phyloP scores from a whole-genome alignment of 2,797 vertebrate genomes.

The Melanotaenia trifasciata region DNA sequence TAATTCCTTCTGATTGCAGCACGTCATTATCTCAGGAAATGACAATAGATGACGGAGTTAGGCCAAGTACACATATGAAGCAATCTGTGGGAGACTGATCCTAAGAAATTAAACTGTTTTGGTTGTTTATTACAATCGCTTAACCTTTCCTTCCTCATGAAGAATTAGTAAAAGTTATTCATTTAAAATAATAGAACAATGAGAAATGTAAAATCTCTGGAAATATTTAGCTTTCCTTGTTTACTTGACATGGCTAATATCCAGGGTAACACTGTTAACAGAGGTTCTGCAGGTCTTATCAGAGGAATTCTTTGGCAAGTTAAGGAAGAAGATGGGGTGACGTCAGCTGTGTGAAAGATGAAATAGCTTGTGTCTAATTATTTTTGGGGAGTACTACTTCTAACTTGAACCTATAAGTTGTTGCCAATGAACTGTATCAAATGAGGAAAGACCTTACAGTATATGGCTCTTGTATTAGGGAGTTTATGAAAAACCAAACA shows the following conservation, averaged over 20 bases:
- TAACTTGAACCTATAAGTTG: slow-evolving; percentile 18
- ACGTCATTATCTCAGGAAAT: slow-evolving; percentile 46
- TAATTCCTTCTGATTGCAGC: slow-evolving; percentile 60
- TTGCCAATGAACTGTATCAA: slow-evolving; percentile 27
- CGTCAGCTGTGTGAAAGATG: slow-evolving; percentile 40
- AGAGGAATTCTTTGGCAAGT: slow-evolving; percentile 43
- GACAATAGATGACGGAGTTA: slow-evolving; percentile 19
- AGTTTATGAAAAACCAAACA: slow-evolving; percentile 38
- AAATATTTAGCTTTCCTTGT: slow-evolving; percentile 17
- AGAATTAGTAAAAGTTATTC: neutral
- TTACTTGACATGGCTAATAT: slow-evolving; percentile 22
- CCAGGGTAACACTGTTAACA: slow-evolving; percentile 11
- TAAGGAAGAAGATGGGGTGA: slow-evolving; percentile 40
- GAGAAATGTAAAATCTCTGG: neutral
- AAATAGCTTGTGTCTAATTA: slow-evolving; percentile 45
- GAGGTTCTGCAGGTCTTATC: slow-evolving; percentile 49
- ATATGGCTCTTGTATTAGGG: slow-evolving; percentile 24
- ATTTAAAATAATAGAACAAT: too few relatives aligned
- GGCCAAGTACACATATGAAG: slow-evolving; percentile 15
- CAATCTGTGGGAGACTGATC: slow-evolving; percentile 21
- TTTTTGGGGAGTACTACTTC: slow-evolving; percentile 48
- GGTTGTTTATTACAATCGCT: slow-evolving; percentile 41
- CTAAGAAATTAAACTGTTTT: slow-evolving; percentile 39
- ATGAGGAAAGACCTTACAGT: slow-evolving; percentile 38
- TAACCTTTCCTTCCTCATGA: slow-evolving; percentile 61